Evolutionary conservation across 2,888 invertebrate species (phyloP).

Genomic region (Xylophagus ater): DNA sequence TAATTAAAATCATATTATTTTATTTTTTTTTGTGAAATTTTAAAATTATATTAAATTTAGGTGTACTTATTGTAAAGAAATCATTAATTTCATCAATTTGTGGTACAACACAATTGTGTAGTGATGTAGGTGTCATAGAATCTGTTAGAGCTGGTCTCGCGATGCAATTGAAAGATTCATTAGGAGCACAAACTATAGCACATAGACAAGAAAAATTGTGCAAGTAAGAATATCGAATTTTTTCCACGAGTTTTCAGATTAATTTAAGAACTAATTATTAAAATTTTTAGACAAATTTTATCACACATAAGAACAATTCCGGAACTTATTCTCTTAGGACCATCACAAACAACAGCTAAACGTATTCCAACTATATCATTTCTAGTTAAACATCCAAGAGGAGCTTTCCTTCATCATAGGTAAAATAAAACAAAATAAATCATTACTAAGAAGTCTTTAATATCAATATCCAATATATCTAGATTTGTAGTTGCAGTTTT

Average conservation of each 20-base stretch:
- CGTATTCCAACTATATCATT: conserved; percentile 76
- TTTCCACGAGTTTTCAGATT: neutral
- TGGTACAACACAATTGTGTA: conserved; percentile 41
- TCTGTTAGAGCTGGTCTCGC: conserved; percentile 75
- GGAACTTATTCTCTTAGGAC: conserved; percentile 67
- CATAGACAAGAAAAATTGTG: conserved; percentile 60
- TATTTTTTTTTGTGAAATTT: neutral
- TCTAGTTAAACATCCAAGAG: conserved; percentile 68
- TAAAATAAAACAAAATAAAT: conserved; percentile 28
- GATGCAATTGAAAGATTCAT: conserved; percentile 72
- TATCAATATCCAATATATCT: neutral
- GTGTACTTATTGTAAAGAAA: conserved; percentile 54
- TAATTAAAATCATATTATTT: neutral
- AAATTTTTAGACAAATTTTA: conserved; percentile 56
- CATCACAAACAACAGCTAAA: conserved; percentile 51
- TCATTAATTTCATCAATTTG: conserved; percentile 40
- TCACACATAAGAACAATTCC: conserved; percentile 69
- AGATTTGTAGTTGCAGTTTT: conserved; percentile 62
- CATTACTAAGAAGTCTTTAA: neutral
- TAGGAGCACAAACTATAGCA: conserved; percentile 61
- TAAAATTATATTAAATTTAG: conserved; percentile 29
- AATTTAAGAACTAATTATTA: conserved; percentile 12
- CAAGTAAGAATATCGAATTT: conserved; percentile 42
- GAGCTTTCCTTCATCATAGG: conserved; percentile 74
- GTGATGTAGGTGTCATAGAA: conserved; percentile 67